Evolutionary conservation across 1,140 invertebrate genomes (phyloP).

Genomic region (Procambarus virginalis): DNA sequence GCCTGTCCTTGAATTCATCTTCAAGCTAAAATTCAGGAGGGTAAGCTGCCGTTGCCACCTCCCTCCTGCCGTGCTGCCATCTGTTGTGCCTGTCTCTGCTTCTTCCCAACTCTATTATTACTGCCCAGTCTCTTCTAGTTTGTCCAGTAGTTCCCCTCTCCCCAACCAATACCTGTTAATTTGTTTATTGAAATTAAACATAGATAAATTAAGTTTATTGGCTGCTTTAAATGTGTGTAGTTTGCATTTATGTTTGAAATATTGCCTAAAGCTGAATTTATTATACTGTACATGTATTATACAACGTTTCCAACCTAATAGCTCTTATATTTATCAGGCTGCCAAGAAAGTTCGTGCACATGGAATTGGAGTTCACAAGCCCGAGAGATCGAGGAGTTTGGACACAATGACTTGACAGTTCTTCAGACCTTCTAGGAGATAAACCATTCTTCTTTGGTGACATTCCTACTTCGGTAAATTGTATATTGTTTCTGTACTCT

Average conservation of each 20-base stretch:
- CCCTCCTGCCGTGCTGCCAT: constrained; percentile 8
- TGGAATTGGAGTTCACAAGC: constrained; percentile 91
- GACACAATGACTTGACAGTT: constrained; percentile 90
- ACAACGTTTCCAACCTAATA: background rate
- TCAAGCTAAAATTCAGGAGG: constrained; percentile 89
- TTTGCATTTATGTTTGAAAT: background rate
- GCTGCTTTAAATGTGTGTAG: background rate
- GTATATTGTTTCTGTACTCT: background rate
- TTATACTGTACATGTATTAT: background rate
- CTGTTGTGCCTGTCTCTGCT: constrained; percentile 15
- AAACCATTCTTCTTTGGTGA: constrained; percentile 97
- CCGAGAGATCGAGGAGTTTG: constrained; percentile 93
- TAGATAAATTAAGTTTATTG: background rate
- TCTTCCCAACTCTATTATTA: constrained; percentile 31
- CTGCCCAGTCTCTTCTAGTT: constrained; percentile 53
- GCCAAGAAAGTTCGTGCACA: constrained; percentile 92
- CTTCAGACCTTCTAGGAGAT: constrained; percentile 91
- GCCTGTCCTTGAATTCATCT: constrained; percentile 89
- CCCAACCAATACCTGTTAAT: background rate
- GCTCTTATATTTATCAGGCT: constrained; percentile 43
- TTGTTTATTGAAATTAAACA: background rate
- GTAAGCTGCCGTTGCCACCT: constrained; percentile 76
- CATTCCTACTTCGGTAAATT: constrained; percentile 86
- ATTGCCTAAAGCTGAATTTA: background rate
- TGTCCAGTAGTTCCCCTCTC: background rate